phyloP scores from a whole-genome alignment of 2,888 invertebrate genomes.

The Netelia melanura region DNA sequence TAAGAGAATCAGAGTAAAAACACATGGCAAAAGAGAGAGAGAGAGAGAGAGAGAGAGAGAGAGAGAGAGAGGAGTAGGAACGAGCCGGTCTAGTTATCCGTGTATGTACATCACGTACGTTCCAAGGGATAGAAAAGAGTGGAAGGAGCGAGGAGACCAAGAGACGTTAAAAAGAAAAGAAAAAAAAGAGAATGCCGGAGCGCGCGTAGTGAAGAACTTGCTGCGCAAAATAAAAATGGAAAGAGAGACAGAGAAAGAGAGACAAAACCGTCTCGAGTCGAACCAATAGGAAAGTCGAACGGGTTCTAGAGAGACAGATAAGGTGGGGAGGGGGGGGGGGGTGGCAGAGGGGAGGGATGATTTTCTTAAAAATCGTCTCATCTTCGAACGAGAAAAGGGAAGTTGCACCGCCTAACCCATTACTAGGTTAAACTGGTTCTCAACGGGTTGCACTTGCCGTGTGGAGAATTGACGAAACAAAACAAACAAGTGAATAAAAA shows the following conservation, averaged over 20 bases:
- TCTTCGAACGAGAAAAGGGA: conserved; percentile 54
- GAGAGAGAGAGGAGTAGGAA: conserved; percentile 26
- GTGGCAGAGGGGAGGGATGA: neutral
- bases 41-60: conserved; percentile 30
- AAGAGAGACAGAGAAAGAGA: neutral
- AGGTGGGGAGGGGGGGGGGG: neutral
- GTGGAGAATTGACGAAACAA: conserved; percentile 7
- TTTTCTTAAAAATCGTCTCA: conserved; percentile 56
- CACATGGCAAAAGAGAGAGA: neutral
- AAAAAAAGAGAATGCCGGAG: conserved; percentile 18
- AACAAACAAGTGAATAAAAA: conserved; percentile 26
- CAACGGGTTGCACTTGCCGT: conserved; percentile 42
- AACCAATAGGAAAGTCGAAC: conserved; percentile 62
- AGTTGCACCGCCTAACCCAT: conserved; percentile 61
- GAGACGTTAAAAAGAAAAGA: conserved; percentile 7
- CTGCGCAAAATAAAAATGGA: conserved; percentile 6
- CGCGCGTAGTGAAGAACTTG: neutral
- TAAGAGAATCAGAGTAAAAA: conserved; percentile 47
- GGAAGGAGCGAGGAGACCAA: neutral
- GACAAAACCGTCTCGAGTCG: neutral
- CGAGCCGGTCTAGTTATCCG: conserved; percentile 63
- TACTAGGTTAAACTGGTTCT: conserved; percentile 68
- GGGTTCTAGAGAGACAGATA: neutral
- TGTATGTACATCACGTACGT: conserved; percentile 68
- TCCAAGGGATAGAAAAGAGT: conserved; percentile 42